Evolutionary conservation across 2,797 vertebrate species (phyloP).

Genomic region (Characodon lateralis): DNA sequence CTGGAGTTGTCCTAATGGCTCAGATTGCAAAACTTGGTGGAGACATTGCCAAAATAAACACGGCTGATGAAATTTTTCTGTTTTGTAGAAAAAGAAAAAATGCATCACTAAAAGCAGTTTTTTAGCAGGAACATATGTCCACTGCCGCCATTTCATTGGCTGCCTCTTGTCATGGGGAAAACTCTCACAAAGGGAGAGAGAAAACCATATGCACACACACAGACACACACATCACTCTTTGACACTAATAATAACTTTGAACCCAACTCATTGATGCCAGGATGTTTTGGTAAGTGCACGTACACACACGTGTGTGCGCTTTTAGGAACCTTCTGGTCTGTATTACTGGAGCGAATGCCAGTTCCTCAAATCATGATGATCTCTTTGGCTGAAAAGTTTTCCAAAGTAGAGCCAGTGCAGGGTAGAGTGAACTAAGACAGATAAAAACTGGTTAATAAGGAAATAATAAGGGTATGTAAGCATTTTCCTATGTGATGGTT

Average conservation of each 20-base stretch:
- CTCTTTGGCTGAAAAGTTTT: slow-evolving; percentile 49
- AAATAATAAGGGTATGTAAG: slow-evolving; percentile 10
- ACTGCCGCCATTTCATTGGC: slow-evolving; percentile 52
- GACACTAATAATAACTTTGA: slow-evolving; percentile 77
- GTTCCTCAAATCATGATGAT: slow-evolving; percentile 71
- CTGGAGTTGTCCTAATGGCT: slow-evolving; percentile 37
- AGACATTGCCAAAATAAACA: slow-evolving; percentile 58
- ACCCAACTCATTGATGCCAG: slow-evolving; percentile 63
- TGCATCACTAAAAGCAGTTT: slow-evolving; percentile 1
- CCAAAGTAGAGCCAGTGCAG: slow-evolving; percentile 39
- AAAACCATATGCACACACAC: slow-evolving; percentile 31
- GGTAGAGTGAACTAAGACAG: slow-evolving; percentile 32
- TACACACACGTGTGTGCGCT: slow-evolving; percentile 24
- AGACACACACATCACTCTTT: slow-evolving; percentile 47
- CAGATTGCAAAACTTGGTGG: slow-evolving; percentile 52
- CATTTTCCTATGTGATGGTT: background rate
- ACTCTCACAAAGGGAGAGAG: slow-evolving; percentile 51
- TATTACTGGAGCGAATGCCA: slow-evolving; percentile 79
- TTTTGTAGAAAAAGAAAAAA: slow-evolving; percentile 26
- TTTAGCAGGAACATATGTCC: slow-evolving; percentile 17
- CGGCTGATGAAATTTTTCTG: slow-evolving; percentile 38
- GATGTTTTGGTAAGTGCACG: slow-evolving; percentile 65
- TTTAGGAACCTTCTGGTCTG: slow-evolving; percentile 76
- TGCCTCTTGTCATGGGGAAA: slow-evolving; percentile 72
- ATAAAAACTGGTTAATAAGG: slow-evolving; percentile 26